Evolutionary conservation across 2,113 vertebrate genomes (phyloP).

Genomic region (Patagioenas fasciata): DNA sequence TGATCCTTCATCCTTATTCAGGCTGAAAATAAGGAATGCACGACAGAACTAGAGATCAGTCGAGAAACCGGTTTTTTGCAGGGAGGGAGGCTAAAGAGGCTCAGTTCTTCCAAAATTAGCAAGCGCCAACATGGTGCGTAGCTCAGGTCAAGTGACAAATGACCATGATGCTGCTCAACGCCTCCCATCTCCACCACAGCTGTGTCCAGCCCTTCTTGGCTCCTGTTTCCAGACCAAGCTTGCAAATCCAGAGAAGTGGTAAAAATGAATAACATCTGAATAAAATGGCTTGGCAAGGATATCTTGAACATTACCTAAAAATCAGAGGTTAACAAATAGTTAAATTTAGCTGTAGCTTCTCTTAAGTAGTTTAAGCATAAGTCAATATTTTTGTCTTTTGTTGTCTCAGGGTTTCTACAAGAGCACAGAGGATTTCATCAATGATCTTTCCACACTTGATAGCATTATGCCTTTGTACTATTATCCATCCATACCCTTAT

Average conservation of each 20-base stretch:
- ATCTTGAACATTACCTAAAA: neutral
- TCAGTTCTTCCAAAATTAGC: conserved; percentile 41
- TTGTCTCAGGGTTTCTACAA: neutral
- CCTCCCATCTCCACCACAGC: neutral
- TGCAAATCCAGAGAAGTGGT: neutral
- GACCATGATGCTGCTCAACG: neutral
- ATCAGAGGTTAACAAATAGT: conserved; percentile 25
- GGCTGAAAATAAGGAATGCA: neutral
- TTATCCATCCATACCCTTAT: neutral
- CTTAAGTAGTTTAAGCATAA: conserved; percentile 33
- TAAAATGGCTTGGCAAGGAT: conserved; percentile 12
- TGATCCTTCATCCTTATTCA: neutral
- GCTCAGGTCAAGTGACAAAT: neutral
- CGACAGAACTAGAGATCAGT: neutral
- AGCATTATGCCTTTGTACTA: neutral
- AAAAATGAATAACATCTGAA: neutral
- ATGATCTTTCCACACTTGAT: neutral
- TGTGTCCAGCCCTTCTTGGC: neutral
- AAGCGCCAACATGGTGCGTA: neutral
- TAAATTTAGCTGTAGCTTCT: neutral
- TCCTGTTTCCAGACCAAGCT: neutral
- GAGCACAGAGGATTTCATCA: neutral
- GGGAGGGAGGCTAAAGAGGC: neutral
- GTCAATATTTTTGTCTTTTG: neutral
- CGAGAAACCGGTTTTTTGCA: neutral